Base-by-base conservation (phyloP, 2,113 vertebrate species). In the Aramus guarauna region DNA sequence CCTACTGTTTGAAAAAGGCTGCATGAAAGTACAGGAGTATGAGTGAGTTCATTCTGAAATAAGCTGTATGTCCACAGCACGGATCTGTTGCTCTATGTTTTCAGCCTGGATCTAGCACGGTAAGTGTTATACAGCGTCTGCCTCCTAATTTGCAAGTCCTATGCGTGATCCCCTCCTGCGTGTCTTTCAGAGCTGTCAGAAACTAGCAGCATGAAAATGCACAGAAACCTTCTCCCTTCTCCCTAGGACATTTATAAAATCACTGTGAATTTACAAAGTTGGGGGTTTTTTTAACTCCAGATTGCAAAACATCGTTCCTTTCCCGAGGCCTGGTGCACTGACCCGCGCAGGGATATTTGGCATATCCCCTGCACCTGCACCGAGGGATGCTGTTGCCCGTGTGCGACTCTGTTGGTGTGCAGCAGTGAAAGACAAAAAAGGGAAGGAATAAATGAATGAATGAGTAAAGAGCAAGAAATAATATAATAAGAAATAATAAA, bases 111-210 rank as follows among this genome's bases (percentile, higher is more conserved):
- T 86, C 85, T 72, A 37, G 63, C 55, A 26, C 5, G 11, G 55
- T 80, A 36, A 85, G 84, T 36, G 71, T 63, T 11, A 45, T 0
- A 41, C 20, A 71, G 34, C 43, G n/a, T 87, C 88, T 67, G 45
- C 60, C 68, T 96, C 59, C 76, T 81, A 20, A 90, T 92, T 90
- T 94, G 56, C 92, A 94, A 92, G 85, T 81, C 82, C 64, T 63
- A 0, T 7, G 9, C 7, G 6, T 60, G 68, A 78, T 89, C 68
- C 64, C 72, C 86, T 93, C 85, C 92, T 60, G 88, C 5, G 47
- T 64, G 77, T 89, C 85, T 94, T 66, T 94, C 85, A 78, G 85
- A 94, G 85, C 90, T 93, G 96, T 91, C 95, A 96, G 60, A 84
- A 93, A 84, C 56, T 9, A 88, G 56, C 79, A 45, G 88, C 2